Base-by-base conservation (phyloP, 64 coral and sea anemone species). In the Actinia tenebrosa region DNA sequence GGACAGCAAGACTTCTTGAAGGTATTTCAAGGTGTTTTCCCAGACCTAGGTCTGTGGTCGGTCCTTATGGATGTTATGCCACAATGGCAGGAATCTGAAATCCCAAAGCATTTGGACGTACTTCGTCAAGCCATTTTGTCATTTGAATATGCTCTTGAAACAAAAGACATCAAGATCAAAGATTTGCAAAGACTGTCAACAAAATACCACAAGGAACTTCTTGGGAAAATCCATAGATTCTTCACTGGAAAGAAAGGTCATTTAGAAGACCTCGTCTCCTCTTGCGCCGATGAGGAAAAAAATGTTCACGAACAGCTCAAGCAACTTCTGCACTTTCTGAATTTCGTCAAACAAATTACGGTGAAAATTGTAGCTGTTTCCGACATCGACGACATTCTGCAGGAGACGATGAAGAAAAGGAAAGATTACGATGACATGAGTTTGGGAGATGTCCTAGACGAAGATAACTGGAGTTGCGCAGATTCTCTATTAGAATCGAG, bases 121-220 rank as follows among this genome's bases (percentile, higher is more conserved):
- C 46, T 81, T 19, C 6, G 16, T 50, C 44, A 50, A 11, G 79
- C 50, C 15, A 18, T 81, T 81, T 16, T 14, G 15, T 52, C 22
- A 52, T 81, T 81, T 37, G 43, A 50, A n/a, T 5, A 81, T 3
- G 79, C 46, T 1, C 42, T 81, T n/a, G 46, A 53, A 53, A 23
- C 16, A 23, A 81, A 81, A 53, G 19, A 19, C 22, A 81, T 81
- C 79, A 81, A 81, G 79, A 81, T 81, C 46, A 81, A 53, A 22
- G 79, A 81, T 53, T 53, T 81, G 16, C 53, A 18, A 50, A 81
- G 17, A 0, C 22, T 81, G 14, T 9, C 46, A 25, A 6, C 7
- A 19, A 0, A 16, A 53, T 0, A 0, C 45, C 1, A 52, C 2
- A 53, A 16, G 17, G 17, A 19, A 53, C 43, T 53, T 81, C 79